A percentile compares a stretch with the other conserved stretches of the same genome.
These are phyloP conservation scores for Manis crassicaudata DNA, from an alignment of 2,797 vertebrate species.

Conservation along the genomic window DNA sequence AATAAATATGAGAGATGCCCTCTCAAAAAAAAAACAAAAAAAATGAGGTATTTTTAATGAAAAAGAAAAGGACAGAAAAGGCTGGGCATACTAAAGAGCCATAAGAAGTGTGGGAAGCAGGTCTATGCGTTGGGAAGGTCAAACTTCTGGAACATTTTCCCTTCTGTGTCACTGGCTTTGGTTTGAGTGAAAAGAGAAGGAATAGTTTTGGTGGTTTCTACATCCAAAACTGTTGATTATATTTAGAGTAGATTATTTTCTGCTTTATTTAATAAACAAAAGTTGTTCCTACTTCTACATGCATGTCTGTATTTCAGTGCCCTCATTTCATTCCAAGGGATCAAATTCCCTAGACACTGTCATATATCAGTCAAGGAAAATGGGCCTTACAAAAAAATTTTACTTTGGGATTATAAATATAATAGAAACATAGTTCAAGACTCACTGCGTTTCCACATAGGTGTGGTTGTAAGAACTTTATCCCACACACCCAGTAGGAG, in stretches of 20 bases:
- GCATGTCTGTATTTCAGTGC: conserved; percentile 7
- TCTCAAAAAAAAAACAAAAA: not conserved
- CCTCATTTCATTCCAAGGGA: not conserved
- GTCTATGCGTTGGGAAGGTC: not conserved
- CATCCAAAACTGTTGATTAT: not conserved
- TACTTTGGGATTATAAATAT: not conserved
- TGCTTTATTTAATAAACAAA: not conserved
- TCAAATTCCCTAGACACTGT: not conserved
- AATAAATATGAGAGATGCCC: too few species aligned
- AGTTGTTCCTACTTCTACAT: not conserved
- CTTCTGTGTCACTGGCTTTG: not conserved
- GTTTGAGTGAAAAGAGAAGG: not conserved
- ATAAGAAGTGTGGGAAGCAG: not conserved
- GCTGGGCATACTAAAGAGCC: not conserved
- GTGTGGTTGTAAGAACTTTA: not conserved
- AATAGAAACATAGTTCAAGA: not conserved
- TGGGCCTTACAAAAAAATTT: not conserved
- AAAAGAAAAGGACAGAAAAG: not conserved
- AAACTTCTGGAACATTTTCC: not conserved
- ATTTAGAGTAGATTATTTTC: not conserved
- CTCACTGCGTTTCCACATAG: not conserved
- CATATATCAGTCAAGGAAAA: conserved; percentile 15
- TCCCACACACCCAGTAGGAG: not conserved
- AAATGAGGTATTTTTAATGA: not conserved
- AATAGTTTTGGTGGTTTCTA: not conserved